Conservation (phyloP, 2,888 invertebrate species). For the Drosophila diplacantha region DNA sequence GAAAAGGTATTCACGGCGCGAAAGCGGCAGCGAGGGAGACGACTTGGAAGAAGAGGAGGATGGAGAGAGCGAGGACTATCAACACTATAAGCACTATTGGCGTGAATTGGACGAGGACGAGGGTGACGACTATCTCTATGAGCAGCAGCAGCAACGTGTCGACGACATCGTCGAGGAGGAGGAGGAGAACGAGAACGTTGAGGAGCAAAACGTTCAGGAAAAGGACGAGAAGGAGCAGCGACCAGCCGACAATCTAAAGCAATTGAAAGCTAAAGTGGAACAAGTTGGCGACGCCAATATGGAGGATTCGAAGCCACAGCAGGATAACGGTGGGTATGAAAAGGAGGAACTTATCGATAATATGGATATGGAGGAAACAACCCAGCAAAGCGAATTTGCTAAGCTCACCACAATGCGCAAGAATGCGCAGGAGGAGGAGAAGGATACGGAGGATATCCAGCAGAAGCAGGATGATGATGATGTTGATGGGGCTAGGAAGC, state of each 20-base stretch:
- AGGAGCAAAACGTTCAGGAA: constrained; percentile 6
- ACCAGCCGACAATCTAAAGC: constrained; percentile 54
- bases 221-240: constrained; percentile 21
- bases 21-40: constrained; percentile 39
- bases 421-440: constrained; percentile 53
- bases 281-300: constrained; percentile 12
- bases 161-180: constrained; percentile 62
- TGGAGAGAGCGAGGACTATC: constrained; percentile 52
- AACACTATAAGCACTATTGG: constrained; percentile 62
- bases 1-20: constrained; percentile 34
- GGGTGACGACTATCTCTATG: constrained; percentile 62
- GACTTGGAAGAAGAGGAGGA: constrained; percentile 25
- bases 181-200: constrained; percentile 48
- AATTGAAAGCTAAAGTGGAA: constrained; percentile 45
- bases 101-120: constrained; percentile 65
- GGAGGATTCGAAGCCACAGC: constrained; percentile 30
- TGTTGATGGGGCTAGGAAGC: constrained; percentile 58
- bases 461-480: constrained; percentile 40
- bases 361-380: constrained; percentile 45
- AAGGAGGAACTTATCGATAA: constrained; percentile 57
- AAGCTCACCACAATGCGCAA: constrained; percentile 61
- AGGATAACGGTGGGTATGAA: constrained; percentile 22
- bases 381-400: constrained; percentile 66
- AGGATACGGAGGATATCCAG: constrained; percentile 17
- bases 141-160: constrained; percentile 60